phyloP scores from a whole-genome alignment of 2,888 invertebrate species.

The Drosophila monieri region DNA sequence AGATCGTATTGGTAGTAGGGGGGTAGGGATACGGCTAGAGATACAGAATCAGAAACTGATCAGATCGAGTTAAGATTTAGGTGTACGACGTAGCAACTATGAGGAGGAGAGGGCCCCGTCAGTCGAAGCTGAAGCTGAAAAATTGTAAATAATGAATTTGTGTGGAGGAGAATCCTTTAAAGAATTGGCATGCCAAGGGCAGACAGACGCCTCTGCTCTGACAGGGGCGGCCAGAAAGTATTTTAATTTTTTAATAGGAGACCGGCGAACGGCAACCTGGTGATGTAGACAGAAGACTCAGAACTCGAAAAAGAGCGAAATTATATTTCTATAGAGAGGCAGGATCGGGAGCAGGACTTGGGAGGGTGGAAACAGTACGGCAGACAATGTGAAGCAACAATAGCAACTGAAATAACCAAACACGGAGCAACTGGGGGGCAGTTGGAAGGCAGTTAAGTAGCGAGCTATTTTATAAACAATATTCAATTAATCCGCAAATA shows the following conservation, averaged over 20 bases:
- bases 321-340: slow-evolving; percentile 71
- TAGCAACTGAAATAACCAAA: slow-evolving; percentile 51
- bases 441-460: slow-evolving; percentile 44
- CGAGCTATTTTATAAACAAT: slow-evolving; percentile 58
- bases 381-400: slow-evolving; percentile 68
- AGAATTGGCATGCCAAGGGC: slow-evolving; percentile 48
- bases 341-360: slow-evolving; percentile 21
- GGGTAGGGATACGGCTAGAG: not conserved
- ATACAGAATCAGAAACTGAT: slow-evolving; percentile 16
- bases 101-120: slow-evolving; percentile 6
- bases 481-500: slow-evolving; percentile 43
- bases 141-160: slow-evolving; percentile 66
- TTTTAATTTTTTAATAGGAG: slow-evolving; percentile 65
- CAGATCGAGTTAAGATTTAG: slow-evolving; percentile 27
- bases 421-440: slow-evolving; percentile 26
- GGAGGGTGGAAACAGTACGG: slow-evolving; percentile 30
- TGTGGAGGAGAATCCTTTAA: slow-evolving; percentile 52
- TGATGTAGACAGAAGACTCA: slow-evolving; percentile 41
- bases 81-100: slow-evolving; percentile 40
- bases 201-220: slow-evolving; percentile 14
- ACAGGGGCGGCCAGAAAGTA: slow-evolving; percentile 37
- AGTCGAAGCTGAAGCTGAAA: slow-evolving; percentile 22
- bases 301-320: slow-evolving; percentile 51
- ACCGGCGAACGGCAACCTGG: slow-evolving; percentile 22
- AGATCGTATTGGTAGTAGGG: not conserved